Percentiles rank a stretch among this genome's conserved stretches.
These are phyloP conservation scores for Metellina segmentata DNA, from an alignment of 2,888 invertebrate genomes.

Conservation along the genomic window DNA sequence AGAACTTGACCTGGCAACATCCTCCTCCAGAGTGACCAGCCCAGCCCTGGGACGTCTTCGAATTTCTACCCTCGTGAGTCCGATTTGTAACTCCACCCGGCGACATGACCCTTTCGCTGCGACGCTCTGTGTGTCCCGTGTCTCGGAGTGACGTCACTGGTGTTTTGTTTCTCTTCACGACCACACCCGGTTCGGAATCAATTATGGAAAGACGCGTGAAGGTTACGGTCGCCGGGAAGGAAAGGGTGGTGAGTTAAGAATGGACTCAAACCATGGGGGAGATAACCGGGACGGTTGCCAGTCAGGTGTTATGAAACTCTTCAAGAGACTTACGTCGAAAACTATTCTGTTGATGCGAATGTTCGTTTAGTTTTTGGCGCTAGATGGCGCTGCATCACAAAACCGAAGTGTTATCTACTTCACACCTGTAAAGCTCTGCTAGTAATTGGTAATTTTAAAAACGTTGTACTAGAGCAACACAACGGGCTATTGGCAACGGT, in stretches of 20 bases:
- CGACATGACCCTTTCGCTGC: neutral
- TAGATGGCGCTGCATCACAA: no score
- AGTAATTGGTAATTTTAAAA: no score
- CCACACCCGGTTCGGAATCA: conserved; percentile 3
- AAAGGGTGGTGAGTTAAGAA: neutral
- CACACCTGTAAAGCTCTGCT: no score
- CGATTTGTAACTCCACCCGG: neutral
- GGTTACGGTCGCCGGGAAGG: conserved; percentile 8
- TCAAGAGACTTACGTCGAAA: no score
- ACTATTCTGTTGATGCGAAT: no score
- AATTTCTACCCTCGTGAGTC: no score
- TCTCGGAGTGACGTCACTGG: neutral
- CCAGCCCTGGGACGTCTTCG: neutral
- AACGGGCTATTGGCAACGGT: no score
- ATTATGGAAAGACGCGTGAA: neutral
- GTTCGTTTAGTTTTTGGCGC: no score
- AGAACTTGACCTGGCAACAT: neutral
- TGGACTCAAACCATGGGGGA: neutral
- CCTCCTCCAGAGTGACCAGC: neutral
- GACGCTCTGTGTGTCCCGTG: neutral
- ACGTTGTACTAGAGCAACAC: no score
- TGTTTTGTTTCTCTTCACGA: neutral
- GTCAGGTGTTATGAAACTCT: no score
- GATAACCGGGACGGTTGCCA: neutral
- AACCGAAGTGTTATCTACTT: no score